Percentiles rank a stretch among this genome's conserved stretches.
phyloP scores from a whole-genome alignment of 2,113 vertebrate species.

The Actenoides hombroni region DNA sequence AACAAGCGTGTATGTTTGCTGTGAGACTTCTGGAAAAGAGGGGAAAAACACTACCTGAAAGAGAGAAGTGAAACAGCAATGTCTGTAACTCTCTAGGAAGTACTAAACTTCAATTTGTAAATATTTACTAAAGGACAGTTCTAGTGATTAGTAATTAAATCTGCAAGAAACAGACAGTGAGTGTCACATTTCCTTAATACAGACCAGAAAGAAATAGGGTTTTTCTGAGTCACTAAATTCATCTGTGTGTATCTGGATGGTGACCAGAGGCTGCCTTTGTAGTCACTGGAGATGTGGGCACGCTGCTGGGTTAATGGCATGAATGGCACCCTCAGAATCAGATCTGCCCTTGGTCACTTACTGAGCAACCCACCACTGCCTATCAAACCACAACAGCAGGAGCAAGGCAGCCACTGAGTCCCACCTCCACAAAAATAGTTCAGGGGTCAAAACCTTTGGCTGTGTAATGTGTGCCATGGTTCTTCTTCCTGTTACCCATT shows the following conservation, averaged over 20 bases:
- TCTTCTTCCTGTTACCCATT: neutral
- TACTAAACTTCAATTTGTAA: neutral
- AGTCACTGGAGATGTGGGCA: neutral
- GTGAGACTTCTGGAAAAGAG: constrained; percentile 59
- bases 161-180: neutral
- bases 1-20: constrained; percentile 77
- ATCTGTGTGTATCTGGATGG: neutral
- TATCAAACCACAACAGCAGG: neutral
- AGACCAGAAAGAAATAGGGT: neutral
- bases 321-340: neutral
- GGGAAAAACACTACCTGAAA: constrained; percentile 89
- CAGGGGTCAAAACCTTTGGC: neutral
- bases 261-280: neutral
- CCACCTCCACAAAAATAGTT: neutral
- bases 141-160: neutral
- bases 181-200: neutral
- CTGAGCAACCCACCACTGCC: neutral
- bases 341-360: neutral
- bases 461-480: neutral
- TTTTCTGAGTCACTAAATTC: neutral
- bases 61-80: neutral
- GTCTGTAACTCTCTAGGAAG: neutral
- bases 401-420: neutral
- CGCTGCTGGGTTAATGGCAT: neutral
- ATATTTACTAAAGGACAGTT: neutral